phyloP scores from a whole-genome alignment of 2,113 vertebrate genomes.

The Piaya cayana region DNA sequence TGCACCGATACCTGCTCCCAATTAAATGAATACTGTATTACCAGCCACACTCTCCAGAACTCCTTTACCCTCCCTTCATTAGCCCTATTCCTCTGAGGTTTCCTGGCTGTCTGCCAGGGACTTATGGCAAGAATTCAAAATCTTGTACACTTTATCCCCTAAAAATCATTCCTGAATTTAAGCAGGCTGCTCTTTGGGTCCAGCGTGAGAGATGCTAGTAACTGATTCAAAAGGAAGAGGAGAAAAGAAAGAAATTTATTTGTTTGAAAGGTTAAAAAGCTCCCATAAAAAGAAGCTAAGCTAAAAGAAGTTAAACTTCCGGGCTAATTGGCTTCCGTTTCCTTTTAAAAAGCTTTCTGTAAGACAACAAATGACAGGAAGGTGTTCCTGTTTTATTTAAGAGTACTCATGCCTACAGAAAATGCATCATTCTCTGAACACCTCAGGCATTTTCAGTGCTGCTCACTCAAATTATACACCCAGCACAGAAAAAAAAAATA shows the following conservation, averaged over 20 bases:
- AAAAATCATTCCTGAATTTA: slow-evolving; percentile 84
- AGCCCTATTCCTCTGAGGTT: slow-evolving; percentile 83
- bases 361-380: slow-evolving; percentile 76
- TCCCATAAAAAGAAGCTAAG: slow-evolving; percentile 73
- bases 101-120: slow-evolving; percentile 82
- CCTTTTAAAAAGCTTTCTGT: slow-evolving; percentile 67
- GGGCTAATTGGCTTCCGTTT: slow-evolving; percentile 80
- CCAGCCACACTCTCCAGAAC: slow-evolving; percentile 77
- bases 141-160: slow-evolving; percentile 83
- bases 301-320: slow-evolving; percentile 82
- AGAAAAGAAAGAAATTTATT: slow-evolving; percentile 75
- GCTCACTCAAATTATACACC: slow-evolving; percentile 66
- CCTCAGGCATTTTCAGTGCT: slow-evolving; percentile 69
- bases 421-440: slow-evolving; percentile 75
- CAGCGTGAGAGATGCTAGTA: slow-evolving; percentile 77
- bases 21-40: slow-evolving; percentile 85
- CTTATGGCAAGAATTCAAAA: slow-evolving; percentile 86
- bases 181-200: slow-evolving; percentile 78
- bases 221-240: slow-evolving; percentile 68
- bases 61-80: slow-evolving; percentile 90
- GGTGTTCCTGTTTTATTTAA: slow-evolving; percentile 72
- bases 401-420: slow-evolving; percentile 72
- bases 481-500: slow-evolving; percentile 48
- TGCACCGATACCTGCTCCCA: slow-evolving; percentile 85
- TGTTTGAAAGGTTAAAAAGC: slow-evolving; percentile 80